phyloP scores from a whole-genome alignment of 2,797 vertebrate species.

The Phylloscopus collybita region DNA sequence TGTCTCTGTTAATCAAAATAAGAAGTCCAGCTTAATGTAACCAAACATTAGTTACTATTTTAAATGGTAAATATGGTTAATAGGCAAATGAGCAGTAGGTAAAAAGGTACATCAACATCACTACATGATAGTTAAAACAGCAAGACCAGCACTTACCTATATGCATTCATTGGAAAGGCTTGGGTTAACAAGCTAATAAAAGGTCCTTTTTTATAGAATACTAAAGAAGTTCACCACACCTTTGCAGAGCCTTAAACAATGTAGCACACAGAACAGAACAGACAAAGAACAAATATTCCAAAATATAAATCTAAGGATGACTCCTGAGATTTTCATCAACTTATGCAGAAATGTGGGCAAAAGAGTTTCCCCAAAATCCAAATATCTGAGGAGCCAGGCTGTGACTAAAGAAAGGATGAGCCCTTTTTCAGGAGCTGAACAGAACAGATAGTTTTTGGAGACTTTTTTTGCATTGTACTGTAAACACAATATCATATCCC shows the following conservation, averaged over 20 bases:
- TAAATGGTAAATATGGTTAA: background rate
- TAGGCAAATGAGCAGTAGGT: background rate
- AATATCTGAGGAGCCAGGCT: background rate
- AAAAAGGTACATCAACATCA: background rate
- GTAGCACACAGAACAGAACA: background rate
- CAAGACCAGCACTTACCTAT: background rate
- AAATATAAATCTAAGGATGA: background rate
- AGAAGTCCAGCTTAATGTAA: background rate
- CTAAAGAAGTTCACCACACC: background rate
- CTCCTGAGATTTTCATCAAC: background rate
- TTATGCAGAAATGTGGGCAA: fast-evolving
- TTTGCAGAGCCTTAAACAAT: background rate
- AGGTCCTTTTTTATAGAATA: background rate
- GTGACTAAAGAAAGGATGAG: background rate
- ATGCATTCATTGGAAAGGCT: background rate
- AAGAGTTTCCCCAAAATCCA: background rate
- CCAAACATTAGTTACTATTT: background rate
- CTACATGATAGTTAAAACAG: background rate
- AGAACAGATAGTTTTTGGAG: background rate
- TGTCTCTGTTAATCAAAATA: background rate
- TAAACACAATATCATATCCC: background rate
- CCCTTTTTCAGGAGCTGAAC: background rate
- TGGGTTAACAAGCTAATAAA: background rate
- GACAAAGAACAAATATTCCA: background rate
- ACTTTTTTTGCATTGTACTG: background rate